Base-by-base conservation (phyloP, 2,113 vertebrate genomes). In the Uria aalge region DNA sequence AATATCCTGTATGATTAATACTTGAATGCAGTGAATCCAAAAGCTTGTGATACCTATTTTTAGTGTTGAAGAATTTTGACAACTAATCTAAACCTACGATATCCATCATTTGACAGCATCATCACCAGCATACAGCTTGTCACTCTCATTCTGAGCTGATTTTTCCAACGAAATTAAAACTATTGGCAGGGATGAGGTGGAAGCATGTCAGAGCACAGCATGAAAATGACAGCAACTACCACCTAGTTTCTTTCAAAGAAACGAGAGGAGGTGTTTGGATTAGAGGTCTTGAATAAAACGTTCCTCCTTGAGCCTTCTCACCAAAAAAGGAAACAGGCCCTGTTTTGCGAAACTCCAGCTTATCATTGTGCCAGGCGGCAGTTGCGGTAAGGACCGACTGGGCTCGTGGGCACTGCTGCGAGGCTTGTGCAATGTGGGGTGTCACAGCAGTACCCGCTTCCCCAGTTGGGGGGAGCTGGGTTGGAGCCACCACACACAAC, bases 31-130 rank as follows among this genome's bases (percentile, higher is more conserved):
- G 50, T 7, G 62, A 82, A 90, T 85, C 63, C 43, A 88, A 63
- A 90, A 76, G 92, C 71, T 91, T 72, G 73, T 92, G 89, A 95
- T 92, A 79, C 55, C 84, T 96, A 92, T 96, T 96, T 96, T 95
- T 97, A 93, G 95, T 8, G 5, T 47, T 71, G 88, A 95, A 79
- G 76, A 91, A 93, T 88, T 60, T 82, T 96, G 94, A 96, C 96
- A 91, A 45, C 66, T 94, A 27, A 87, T 69, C 66, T 76, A 90
- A 94, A 91, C 38, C 71, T 80, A 66, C 22, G 3, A 66, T 85
- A 85, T 66, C 84, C 67, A 36, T 96, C 89, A 48, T 52, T 90
- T 94, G 92, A 94, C 80, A 91, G 89, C 89, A 30, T 76, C 89
- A 23, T 85, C 77, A 88, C 69, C 63, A 83, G 67, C 3, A 2